A percentile compares a stretch with the other conserved stretches of the same genome.
Conservation (phyloP, 2,113 vertebrate genomes). For the Oxyura jamaicensis region DNA sequence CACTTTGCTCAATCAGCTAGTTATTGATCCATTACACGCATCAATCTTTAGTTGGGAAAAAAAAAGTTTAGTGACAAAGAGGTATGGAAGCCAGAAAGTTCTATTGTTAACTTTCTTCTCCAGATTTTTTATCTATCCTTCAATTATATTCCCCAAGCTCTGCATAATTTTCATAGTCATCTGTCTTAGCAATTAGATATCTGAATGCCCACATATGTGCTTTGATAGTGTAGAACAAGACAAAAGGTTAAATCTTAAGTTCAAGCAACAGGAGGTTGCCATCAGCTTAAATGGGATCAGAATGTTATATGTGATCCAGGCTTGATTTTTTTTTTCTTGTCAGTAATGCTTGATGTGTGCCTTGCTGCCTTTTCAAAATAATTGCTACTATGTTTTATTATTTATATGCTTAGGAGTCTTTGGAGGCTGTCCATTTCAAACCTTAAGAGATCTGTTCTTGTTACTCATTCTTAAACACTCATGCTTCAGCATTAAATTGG, state of each 20-base stretch:
- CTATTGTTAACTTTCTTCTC: not conserved
- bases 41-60: not conserved
- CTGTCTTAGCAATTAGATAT: not conserved
- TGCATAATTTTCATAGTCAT: not conserved
- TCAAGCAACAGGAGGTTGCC: conserved; percentile 24
- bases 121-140: not conserved
- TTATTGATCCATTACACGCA: not conserved
- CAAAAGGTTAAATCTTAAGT: not conserved
- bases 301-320: not conserved
- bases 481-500: not conserved
- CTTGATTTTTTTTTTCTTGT: not conserved
- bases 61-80: not conserved
- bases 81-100: not conserved
- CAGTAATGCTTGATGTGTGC: not conserved
- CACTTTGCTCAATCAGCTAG: not conserved
- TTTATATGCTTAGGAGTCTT: not conserved
- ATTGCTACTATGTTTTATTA: not conserved
- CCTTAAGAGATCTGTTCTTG: not conserved
- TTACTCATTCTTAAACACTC: conserved; percentile 26
- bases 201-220: not conserved
- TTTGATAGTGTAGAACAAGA: not conserved
- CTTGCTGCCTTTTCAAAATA: conserved; percentile 1
- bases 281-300: not conserved
- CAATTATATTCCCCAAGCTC: not conserved
- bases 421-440: not conserved